Percentiles rank a stretch among this genome's conserved stretches.
Conservation (phyloP, 2,888 invertebrate genomes). For the Sarcophaga rosellei region DNA sequence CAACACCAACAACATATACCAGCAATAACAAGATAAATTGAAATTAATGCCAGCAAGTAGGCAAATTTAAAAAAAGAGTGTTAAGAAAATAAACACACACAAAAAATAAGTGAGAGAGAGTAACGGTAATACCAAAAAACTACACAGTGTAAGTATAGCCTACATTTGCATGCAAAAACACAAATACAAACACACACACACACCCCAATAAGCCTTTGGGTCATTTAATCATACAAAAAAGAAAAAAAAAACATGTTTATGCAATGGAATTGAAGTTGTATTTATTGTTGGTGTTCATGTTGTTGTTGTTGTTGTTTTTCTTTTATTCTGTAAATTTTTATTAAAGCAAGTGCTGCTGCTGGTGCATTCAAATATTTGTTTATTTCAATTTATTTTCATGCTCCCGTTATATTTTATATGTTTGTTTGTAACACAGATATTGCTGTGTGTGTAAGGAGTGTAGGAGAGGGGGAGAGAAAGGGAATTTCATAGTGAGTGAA, state of each 20-base stretch:
- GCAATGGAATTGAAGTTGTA: conserved; percentile 21
- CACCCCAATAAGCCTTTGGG: background rate
- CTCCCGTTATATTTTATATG: conserved; percentile 46
- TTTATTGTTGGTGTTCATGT: conserved; percentile 24
- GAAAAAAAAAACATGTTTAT: background rate
- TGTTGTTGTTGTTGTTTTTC: conserved; percentile 28
- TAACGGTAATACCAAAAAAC: background rate
- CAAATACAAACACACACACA: background rate
- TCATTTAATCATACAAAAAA: background rate
- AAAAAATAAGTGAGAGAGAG: background rate
- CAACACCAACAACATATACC: background rate
- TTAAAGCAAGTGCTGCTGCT: background rate
- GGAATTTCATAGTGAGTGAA: background rate
- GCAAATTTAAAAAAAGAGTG: background rate
- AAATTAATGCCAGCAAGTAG: conserved; percentile 56
- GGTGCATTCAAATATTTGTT: conserved; percentile 50
- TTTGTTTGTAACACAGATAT: background rate
- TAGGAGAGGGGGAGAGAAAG: background rate
- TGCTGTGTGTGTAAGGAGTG: background rate
- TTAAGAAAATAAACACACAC: background rate
- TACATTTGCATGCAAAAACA: background rate
- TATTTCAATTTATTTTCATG: conserved; percentile 26
- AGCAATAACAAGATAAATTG: conserved; percentile 32
- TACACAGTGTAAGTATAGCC: background rate
- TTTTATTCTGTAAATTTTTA: background rate